A percentile compares a stretch with the other conserved stretches of the same genome.
Conservation (phyloP, 2,113 vertebrate species). For the Ammodytes dubius region DNA sequence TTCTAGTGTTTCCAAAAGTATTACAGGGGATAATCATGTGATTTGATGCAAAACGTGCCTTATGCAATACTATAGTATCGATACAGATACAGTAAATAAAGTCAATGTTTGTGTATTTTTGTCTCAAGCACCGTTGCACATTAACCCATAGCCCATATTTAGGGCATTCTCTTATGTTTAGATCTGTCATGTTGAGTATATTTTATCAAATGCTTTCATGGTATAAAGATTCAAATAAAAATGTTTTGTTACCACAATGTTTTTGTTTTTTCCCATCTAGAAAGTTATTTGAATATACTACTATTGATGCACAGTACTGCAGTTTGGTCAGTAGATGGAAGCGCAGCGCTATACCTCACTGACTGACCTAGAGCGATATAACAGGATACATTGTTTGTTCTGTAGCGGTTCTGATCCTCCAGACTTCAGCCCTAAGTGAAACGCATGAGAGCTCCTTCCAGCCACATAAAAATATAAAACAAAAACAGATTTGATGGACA, state of each 20-base stretch:
- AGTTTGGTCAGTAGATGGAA: slow-evolving; percentile 67
- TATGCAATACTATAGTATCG: slow-evolving; percentile 47
- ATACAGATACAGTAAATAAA: slow-evolving; percentile 11
- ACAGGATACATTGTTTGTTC: background rate
- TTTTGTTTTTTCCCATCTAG: slow-evolving; percentile 15
- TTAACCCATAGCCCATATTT: slow-evolving; percentile 49
- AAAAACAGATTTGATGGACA: too few species aligned
- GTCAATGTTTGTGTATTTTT: slow-evolving; percentile 36
- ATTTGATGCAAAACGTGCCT: slow-evolving; percentile 69
- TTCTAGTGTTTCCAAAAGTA: slow-evolving; percentile 37
- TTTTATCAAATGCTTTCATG: slow-evolving; percentile 58
- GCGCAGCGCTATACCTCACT: slow-evolving; percentile 16
- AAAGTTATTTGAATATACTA: background rate
- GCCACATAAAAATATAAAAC: too few species aligned
- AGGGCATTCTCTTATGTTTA: slow-evolving; percentile 42
- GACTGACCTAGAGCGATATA: background rate
- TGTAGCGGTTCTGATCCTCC: background rate
- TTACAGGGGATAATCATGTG: slow-evolving; percentile 29
- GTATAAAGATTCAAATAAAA: slow-evolving; percentile 65
- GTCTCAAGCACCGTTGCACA: slow-evolving; percentile 69
- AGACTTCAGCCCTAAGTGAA: too few species aligned
- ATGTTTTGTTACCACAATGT: slow-evolving; percentile 32
- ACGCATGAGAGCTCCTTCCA: too few species aligned
- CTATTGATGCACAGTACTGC: slow-evolving; percentile 14
- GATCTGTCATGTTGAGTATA: slow-evolving; percentile 53